Evolutionary conservation across 2,797 vertebrate species (phyloP).

Genomic region (Acrocephalus scirpaceus): DNA sequence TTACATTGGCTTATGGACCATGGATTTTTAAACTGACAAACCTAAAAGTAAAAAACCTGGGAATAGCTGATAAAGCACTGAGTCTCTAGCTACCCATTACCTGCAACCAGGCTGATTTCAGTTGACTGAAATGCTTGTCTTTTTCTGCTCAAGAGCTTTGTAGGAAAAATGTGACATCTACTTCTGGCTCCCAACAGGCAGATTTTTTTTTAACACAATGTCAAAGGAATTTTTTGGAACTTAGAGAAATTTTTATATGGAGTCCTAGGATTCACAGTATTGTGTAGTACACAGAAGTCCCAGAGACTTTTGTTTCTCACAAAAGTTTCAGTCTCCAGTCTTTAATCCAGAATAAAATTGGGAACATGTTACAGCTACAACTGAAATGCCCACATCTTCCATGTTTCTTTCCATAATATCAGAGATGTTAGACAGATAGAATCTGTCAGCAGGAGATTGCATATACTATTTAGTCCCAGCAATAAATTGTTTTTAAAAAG

Average conservation of each 20-base stretch:
- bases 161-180: not conserved
- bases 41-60: not conserved
- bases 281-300: not conserved
- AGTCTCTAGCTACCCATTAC: not conserved
- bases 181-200: not conserved
- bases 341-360: not conserved
- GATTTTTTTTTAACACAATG: not conserved
- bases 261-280: not conserved
- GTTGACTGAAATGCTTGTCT: not conserved
- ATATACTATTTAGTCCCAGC: not conserved
- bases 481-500: constrained; percentile 22
- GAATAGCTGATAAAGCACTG: not conserved
- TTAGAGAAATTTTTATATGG: not conserved
- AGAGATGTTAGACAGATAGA: not conserved
- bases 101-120: not conserved
- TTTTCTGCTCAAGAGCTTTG: not conserved
- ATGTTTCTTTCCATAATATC: not conserved
- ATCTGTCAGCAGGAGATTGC: not conserved
- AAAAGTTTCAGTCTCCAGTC: not conserved
- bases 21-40: not conserved
- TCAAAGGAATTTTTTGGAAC: not conserved
- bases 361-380: not conserved
- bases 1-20: not conserved
- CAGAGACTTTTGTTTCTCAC: not conserved
- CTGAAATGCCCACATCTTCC: not conserved